Conservation (phyloP, 2,888 invertebrate species). For the Rhimphoctona megacephalus region DNA sequence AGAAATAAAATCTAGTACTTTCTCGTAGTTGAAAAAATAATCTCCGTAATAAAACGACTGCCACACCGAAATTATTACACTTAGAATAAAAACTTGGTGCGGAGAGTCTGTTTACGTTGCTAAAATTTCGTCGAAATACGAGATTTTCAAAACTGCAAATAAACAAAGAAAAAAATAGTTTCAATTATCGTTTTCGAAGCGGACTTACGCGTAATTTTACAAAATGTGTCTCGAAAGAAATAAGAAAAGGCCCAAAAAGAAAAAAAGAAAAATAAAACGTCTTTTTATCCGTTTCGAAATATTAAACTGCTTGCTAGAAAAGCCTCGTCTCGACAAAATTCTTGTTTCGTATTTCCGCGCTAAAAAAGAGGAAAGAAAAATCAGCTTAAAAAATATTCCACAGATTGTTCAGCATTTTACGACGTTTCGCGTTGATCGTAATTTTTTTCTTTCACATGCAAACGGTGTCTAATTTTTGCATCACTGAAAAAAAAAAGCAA, state of each 20-base stretch:
- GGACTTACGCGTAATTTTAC: background rate
- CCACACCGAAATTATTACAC: constrained; percentile 36
- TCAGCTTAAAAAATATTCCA: background rate
- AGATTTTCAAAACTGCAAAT: background rate
- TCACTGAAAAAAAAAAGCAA: background rate
- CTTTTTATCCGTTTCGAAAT: background rate
- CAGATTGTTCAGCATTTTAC: background rate
- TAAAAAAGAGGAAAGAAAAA: background rate
- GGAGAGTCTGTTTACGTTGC: background rate
- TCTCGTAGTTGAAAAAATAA: background rate
- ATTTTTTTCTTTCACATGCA: background rate
- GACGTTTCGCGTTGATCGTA: background rate
- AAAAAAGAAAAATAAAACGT: background rate
- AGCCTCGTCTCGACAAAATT: constrained; percentile 2
- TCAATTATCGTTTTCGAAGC: no score
- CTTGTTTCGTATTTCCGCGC: background rate
- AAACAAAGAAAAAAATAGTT: background rate
- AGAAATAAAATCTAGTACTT: background rate
- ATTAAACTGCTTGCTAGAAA: background rate
- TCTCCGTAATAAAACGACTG: background rate
- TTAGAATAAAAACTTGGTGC: constrained; percentile 16
- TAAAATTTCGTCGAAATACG: background rate
- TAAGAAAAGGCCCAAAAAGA: background rate
- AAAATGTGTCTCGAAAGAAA: background rate
- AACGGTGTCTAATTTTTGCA: background rate